Percentiles rank a stretch among this genome's conserved stretches.
Evolutionary conservation across 2,113 vertebrate species (phyloP).

Genomic region (Probosciger aterrimus): DNA sequence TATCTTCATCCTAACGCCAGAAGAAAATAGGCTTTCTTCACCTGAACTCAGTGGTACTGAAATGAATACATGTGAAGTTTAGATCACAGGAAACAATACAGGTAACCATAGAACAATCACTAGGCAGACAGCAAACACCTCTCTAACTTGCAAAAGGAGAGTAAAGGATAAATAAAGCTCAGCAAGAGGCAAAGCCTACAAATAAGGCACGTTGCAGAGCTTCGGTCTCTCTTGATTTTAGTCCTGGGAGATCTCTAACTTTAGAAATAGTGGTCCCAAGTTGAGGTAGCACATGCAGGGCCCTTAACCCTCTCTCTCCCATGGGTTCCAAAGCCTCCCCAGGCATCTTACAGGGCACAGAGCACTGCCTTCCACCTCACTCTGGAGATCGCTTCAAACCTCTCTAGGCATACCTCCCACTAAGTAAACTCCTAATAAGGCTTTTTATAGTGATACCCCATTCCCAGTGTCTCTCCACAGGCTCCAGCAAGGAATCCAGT

Average conservation of each 20-base stretch:
- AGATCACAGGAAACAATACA: not conserved
- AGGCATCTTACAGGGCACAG: not conserved
- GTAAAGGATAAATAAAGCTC: not conserved
- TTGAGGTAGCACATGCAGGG: not conserved
- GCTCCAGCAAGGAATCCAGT: slow-evolving; percentile 16
- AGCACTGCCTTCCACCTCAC: not conserved
- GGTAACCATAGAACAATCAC: not conserved
- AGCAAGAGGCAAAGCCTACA: not conserved
- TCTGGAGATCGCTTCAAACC: not conserved
- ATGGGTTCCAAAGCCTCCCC: not conserved
- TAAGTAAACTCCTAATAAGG: not conserved
- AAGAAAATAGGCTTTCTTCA: not conserved
- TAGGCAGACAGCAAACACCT: not conserved
- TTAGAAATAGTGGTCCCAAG: not conserved
- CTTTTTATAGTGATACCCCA: slow-evolving; percentile 42
- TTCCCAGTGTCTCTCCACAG: slow-evolving; percentile 7
- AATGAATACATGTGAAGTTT: not conserved
- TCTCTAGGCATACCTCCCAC: not conserved
- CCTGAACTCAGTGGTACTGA: not conserved
- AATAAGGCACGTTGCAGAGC: not conserved
- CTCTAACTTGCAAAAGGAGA: not conserved
- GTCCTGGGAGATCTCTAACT: not conserved
- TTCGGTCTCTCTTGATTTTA: not conserved
- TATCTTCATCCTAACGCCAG: not conserved
- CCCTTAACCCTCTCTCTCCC: not conserved